Evolutionary conservation across 2,797 vertebrate species (phyloP), one percentile per base, ranked within the genome.

Genomic region (Coracias cyanogaster): DNA sequence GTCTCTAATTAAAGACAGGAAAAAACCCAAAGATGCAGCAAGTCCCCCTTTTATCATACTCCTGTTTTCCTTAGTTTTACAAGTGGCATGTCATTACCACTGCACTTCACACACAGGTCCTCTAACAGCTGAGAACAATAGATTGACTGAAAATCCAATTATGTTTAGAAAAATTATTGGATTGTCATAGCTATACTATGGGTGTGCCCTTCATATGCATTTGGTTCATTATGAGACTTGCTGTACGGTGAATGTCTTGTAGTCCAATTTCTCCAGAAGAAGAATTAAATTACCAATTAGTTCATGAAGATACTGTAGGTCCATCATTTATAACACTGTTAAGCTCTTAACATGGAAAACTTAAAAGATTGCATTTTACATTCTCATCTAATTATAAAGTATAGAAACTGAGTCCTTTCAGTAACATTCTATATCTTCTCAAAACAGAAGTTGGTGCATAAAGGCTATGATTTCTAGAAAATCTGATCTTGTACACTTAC

Each of bases 1-100:
- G 1, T 57, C 21, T 91, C 31, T 58, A 49, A 74, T 78, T 58
- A 13, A 92, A 66, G 43, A 65, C 11, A 39, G 19, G 17, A 18
- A 77, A 70, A 0, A 0, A 21, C 3, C 6, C 33, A 45, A 88
- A 58, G 6, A 60, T 16, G 2, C 3, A 49, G 3, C 2, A 62
- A 66, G 9, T 9, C 4, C 3, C 1, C 18, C 2, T 60, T 67
- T 84, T 49, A 16, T 52, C 15, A 33, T 3, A 39, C 1, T 77
- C 9, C 2, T 43, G 43, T 90, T 83, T 64, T 67, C 2, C 16
- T 46, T 18, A 51, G 6, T 60, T 26, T 83, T 92, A 52, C 6
- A 69, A 35, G 7, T 55, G 24, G n/a, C 18, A 17, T 24, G 22
- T 31, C 45, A 22, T 17, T 37, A 13, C 58, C 17, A 28, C 3